Evolutionary conservation across 2,797 vertebrate genomes (phyloP).

Genomic region (Clarias platycephalus): DNA sequence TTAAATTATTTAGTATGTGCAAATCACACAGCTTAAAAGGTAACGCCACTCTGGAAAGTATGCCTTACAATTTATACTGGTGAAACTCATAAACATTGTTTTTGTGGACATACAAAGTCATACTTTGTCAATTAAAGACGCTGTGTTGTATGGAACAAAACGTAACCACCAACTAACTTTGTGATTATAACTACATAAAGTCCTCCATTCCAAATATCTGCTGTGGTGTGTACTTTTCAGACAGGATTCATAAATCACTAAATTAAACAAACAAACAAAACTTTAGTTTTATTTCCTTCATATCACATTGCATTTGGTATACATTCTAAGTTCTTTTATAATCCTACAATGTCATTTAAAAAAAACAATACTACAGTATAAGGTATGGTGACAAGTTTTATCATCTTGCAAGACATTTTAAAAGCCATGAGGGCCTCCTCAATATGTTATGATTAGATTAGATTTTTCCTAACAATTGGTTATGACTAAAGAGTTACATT

Average conservation of each 20-base stretch:
- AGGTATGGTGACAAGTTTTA: constrained; percentile 42
- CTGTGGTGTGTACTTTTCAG: neutral
- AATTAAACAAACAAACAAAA: constrained; percentile 2
- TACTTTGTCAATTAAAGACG: neutral
- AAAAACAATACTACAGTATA: constrained; percentile 53
- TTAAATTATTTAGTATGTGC: neutral
- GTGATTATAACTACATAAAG: neutral
- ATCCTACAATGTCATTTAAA: neutral
- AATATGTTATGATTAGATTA: constrained; percentile 47
- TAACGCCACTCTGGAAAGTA: neutral
- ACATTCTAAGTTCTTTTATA: constrained; percentile 23
- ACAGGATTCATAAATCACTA: constrained; percentile 9
- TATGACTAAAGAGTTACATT: constrained; percentile 46
- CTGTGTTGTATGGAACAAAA: neutral
- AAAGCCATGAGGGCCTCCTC: constrained; percentile 34
- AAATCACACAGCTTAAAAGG: neutral
- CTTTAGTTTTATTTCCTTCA: constrained; percentile 10
- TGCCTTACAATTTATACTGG: neutral
- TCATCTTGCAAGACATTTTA: constrained; percentile 55
- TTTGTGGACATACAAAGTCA: neutral
- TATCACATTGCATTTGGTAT: constrained; percentile 14
- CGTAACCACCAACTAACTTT: neutral
- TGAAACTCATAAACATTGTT: neutral
- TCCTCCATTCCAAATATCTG: constrained; percentile 1
- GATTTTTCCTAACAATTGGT: constrained; percentile 63